A percentile compares a stretch with the other conserved stretches of the same genome.
Evolutionary conservation across 2,888 invertebrate genomes (phyloP).

Genomic region (Trimorus sp.): DNA sequence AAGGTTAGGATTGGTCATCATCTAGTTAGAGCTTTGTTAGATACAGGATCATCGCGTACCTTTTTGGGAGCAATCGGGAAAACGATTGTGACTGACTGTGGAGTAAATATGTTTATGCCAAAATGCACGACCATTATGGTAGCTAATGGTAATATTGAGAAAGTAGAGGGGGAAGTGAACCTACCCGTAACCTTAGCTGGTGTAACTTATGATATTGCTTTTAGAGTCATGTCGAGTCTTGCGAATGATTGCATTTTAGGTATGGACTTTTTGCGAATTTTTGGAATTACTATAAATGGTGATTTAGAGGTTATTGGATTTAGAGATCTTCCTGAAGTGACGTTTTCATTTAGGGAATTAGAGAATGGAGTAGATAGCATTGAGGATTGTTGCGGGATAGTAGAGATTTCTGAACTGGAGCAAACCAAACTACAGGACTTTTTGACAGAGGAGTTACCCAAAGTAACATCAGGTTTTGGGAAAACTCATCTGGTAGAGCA

Average conservation of each 20-base stretch:
- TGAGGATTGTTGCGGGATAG: constrained; percentile 7
- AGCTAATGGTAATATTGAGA: constrained; percentile 1
- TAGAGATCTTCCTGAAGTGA: neutral
- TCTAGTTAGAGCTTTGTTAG: constrained; percentile 13
- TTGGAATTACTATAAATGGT: constrained; percentile 26
- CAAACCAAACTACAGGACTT: neutral
- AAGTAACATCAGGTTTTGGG: constrained; percentile 6
- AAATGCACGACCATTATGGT: neutral
- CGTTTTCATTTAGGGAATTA: neutral
- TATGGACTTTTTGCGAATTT: constrained; percentile 4
- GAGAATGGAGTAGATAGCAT: too few species aligned
- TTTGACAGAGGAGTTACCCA: neutral
- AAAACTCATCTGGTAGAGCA: constrained; percentile 30
- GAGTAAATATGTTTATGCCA: neutral
- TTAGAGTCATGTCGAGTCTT: neutral
- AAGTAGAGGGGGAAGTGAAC: neutral
- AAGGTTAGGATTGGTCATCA: neutral
- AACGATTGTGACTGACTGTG: neutral
- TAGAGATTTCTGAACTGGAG: neutral
- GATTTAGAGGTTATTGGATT: too few species aligned
- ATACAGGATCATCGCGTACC: constrained; percentile 37
- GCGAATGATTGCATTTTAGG: constrained; percentile 11
- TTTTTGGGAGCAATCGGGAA: constrained; percentile 29
- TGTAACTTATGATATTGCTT: neutral
- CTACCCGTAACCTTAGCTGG: neutral